Base-by-base conservation (phyloP, 2,888 invertebrate genomes). In the Lasioglossum vierecki region DNA sequence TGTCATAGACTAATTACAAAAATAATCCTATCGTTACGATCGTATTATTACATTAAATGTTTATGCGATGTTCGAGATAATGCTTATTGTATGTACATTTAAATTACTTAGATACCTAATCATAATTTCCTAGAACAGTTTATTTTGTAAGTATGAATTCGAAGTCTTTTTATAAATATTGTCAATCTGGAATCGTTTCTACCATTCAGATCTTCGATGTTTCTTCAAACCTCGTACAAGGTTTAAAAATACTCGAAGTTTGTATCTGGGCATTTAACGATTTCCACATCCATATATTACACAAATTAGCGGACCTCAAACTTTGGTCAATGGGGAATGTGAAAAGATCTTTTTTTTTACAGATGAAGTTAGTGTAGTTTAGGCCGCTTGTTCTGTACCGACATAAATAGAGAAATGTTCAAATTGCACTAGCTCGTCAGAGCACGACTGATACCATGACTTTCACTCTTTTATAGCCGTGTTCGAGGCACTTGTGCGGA, bases 381-480 rank as follows among this genome's bases (percentile, higher is more conserved):
- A 80, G 77, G 63, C 49, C 63, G 35, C 44, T 41, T 79, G 4
- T 75, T 60, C 22, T 73, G 13, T 35, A 44, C 46, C 70, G 60
- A 68, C 76, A 82, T 78, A 82, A 74, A 73, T 74, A 89, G 63
- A 73, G 75, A 73, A 76, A 63, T 80, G 73, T 83, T 79, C 73
- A 75, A 81, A 89, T 89, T 89, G 91, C 90, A 91, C 91, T 88
- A 86, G 84, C 89, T 81, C 85, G 72, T 85, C 35, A 60, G 85
- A 82, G 60, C 44, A 79, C 39, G 44, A 83, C 68, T n/a, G 68
- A 70, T 71, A 82, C 35, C 77, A 75, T 39, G 57, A 15, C 49
- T 15, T 39, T 75, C 41, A 71, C 11, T 60, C 18, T 83, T 74
- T 70, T 46, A 13, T 46, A 76, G 39, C 80, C 13, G 22, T 75